Base-by-base conservation (phyloP, 2,113 vertebrate species). In the Baryphthengus martii region DNA sequence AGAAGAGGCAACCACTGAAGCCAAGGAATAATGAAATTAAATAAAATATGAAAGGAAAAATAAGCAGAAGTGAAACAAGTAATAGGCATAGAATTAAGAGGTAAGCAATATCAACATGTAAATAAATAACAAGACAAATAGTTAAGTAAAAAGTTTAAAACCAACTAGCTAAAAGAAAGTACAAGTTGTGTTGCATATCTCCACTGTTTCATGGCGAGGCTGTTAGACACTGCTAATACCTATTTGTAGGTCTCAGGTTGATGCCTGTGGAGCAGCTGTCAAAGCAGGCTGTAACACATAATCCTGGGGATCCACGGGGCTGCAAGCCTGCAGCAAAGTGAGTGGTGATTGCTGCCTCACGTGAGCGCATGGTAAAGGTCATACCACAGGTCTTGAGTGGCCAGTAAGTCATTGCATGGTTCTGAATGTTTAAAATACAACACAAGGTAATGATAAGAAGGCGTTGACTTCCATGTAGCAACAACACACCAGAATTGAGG, bases 401-500 rank as follows among this genome's bases (percentile, higher is more conserved):
- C n/a, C n/a, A n/a, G n/a, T n/a, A n/a, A n/a, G n/a, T n/a, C n/a
- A n/a, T n/a, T n/a, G n/a, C n/a, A n/a, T n/a, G n/a, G n/a, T n/a
- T n/a, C n/a, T n/a, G n/a, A n/a, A n/a, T n/a, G n/a, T n/a, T n/a
- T 66, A 68, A 71, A 85, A 35, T 58, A 20, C 24, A 88, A 62
- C 25, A 65, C 9, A 26, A 6, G 13, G 28, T 28, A 10, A 20
- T 0, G 0, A 18, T 53, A 92, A 95, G 31, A 67, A 91, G 83
- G 59, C 33, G 53, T 13, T 86, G 59, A 85, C 63, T 92, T 62
- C 39, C 37, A 29, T 3, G 19, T 3, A 73, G 25, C 83, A 94
- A 52, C 3, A 49, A 24, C 0, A 0, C 11, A 47, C 10, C 53
- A 86, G 50, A 80, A 61, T 52, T 19, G 25, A 0, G 9, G 14